Conservation (phyloP, 1,140 invertebrate species). For the Vanessa tameamea region DNA sequence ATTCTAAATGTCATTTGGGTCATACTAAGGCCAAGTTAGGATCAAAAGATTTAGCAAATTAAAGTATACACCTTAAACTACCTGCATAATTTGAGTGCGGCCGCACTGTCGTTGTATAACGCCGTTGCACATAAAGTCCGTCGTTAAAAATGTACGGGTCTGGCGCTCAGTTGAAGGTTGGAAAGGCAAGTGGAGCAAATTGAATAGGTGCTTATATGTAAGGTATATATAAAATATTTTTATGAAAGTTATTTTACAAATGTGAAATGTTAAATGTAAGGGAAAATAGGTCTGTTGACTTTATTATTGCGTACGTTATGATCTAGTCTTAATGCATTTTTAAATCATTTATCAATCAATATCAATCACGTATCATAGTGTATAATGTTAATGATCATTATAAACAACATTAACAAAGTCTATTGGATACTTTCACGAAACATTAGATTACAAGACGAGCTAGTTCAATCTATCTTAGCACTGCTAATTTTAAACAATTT, state of each 20-base stretch:
- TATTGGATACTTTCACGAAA: not conserved
- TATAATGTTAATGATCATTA: no score
- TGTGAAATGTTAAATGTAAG: not conserved
- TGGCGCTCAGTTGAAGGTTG: conserved; percentile 9
- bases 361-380: no score
- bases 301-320: no score
- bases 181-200: conserved; percentile 5
- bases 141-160: conserved; percentile 49
- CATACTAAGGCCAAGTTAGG: conserved; percentile 1
- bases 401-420: no score
- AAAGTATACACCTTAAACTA: not conserved
- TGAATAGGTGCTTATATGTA: conserved; percentile 14
- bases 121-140: conserved; percentile 19
- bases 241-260: not conserved
- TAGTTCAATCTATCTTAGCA: no score
- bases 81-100: conserved; percentile 24
- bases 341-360: no score
- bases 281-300: no score
- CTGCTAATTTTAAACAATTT: no score
- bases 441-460: not conserved
- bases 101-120: not conserved
- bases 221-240: not conserved
- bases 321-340: no score
- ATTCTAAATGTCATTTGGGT: conserved; percentile 19
- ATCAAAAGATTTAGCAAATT: conserved; percentile 14